Evolutionary conservation across 2,888 invertebrate genomes (phyloP), one percentile per base, ranked within the genome.

Genomic region (Panzeria rudis): DNA sequence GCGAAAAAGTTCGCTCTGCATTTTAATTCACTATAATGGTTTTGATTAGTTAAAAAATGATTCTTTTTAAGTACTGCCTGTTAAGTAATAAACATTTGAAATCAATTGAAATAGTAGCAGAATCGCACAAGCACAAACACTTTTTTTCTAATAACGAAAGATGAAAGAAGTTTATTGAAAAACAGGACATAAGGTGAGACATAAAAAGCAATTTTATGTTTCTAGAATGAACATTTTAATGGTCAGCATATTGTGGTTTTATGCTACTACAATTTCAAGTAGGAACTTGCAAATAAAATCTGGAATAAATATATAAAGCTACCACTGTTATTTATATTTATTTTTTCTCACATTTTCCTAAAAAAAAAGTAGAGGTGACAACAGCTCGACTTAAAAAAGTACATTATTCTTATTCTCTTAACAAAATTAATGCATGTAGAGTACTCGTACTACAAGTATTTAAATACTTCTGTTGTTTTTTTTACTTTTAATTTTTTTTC

Each of bases 161-260:
- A 38, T 47, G 56, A 20, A 41, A 44, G 20, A 76, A 44, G 35
- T 44, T 52, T 56, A 17, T 20, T 23, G 32, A 56, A 62, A 25
- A 17, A 52, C 11, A 25, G 17, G 38, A n/a, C 17, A 56, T 52
- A 82, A 78, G 61, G 54, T 81, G 56, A 78, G 35, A 73, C 73
- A 81, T 75, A 85, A 85, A 85, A 69, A 85, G 73, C 77, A 68
- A 78, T 85, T 81, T 81, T 73, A 78, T 85, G 81, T 75, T 81
- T 81, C 35, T 69, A 8, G 32, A 52, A 66, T 38, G 38, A 38
- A 82, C 38, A 76, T 41, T 71, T 77, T 83, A 68, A 72, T 80
- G 76, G 72, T 71, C 79, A 75, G 71, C 76, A 35, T 44, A 41
- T n/a, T 76, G 62, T 50, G 59, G 64, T 71, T 56, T 41, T n/a